A percentile compares a stretch with the other conserved stretches of the same genome.
Conservation (phyloP, 2,888 invertebrate species). For the Sesamia inferens region DNA sequence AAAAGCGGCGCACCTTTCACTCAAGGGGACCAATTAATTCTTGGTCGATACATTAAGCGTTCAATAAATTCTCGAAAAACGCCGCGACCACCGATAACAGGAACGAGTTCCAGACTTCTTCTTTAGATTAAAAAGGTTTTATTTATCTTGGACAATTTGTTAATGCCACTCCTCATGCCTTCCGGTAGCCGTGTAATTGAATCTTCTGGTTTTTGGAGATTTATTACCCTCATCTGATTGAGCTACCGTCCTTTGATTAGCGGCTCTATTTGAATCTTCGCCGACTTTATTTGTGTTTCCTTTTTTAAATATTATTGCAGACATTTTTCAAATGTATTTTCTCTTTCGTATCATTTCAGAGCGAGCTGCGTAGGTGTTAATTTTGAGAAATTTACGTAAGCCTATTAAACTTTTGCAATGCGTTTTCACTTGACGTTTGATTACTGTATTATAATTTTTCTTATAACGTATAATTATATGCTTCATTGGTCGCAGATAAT, state of each 20-base stretch:
- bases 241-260: constrained; percentile 87
- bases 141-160: constrained; percentile 89
- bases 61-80: constrained; percentile 84
- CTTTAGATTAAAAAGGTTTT: constrained; percentile 85
- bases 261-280: constrained; percentile 72
- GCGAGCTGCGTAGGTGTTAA: constrained; percentile 7
- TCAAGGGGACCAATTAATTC: constrained; percentile 83
- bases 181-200: constrained; percentile 89
- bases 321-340: constrained; percentile 41
- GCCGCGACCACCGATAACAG: constrained; percentile 76
- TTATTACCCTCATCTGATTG: constrained; percentile 81
- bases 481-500: constrained; percentile 57
- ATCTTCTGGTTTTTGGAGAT: constrained; percentile 88
- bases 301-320: constrained; percentile 52
- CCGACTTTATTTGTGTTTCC: constrained; percentile 71
- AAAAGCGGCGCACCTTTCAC: constrained; percentile 83
- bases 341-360: constrained; percentile 21
- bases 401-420: constrained; percentile 46
- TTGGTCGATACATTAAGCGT: constrained; percentile 84
- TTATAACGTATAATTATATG: constrained; percentile 58
- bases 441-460: constrained; percentile 51
- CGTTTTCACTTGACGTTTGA: constrained; percentile 48
- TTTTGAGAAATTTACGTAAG: constrained; percentile 43
- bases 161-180: constrained; percentile 86
- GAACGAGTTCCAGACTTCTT: constrained; percentile 80